Base-by-base conservation (phyloP, 2,113 vertebrate species). In the Ptychochromis oligacanthus region DNA sequence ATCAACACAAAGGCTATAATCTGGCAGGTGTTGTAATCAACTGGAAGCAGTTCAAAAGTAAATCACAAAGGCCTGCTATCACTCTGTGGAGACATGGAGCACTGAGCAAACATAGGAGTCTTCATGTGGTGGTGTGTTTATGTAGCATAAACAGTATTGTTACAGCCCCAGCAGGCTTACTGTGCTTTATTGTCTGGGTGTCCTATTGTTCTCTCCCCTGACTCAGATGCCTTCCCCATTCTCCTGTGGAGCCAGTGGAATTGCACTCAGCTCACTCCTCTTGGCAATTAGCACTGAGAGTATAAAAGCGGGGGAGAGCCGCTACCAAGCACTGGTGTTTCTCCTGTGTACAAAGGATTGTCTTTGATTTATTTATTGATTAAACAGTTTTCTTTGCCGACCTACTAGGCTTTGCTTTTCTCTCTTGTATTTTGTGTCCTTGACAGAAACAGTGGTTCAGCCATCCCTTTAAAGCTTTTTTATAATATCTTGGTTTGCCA, bases 11-110 rank as follows among this genome's bases (percentile, higher is more conserved):
- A 62, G 46, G 59, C 36, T 76, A 43, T 74, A 81, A 61, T 84
- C 55, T 81, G 24, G 77, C 80, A 64, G 62, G 70, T 34, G 79
- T 72, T 81, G 46, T 43, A 74, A 90, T 79, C 46, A 79, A 70
- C 26, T 17, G 75, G 64, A 5, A 77, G 36, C 55, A 31, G 81
- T 57, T 80, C 46, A 58, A 77, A 12, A 52, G 28, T 49, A 40
- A 70, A 64, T 24, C 62, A 80, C 77, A 78, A 77, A 85, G 75
- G 46, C 55, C 75, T 22, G 46, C 36, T 46, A 80, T 86, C 80
- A 74, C 54, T 77, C 22, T 49, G 60, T 64, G 70, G 55, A 61
- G 55, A 65, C 34, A 64, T 12, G 15, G 64, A 72, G 65, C 1
- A 13, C 28, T 31, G 22, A 56, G 56, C 80, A 76, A 88, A 85